Percentiles rank a stretch among this genome's conserved stretches.
These are phyloP conservation scores for Dipodomys ordii DNA, from an alignment of 2,113 vertebrate genomes.

Conservation along the genomic window DNA sequence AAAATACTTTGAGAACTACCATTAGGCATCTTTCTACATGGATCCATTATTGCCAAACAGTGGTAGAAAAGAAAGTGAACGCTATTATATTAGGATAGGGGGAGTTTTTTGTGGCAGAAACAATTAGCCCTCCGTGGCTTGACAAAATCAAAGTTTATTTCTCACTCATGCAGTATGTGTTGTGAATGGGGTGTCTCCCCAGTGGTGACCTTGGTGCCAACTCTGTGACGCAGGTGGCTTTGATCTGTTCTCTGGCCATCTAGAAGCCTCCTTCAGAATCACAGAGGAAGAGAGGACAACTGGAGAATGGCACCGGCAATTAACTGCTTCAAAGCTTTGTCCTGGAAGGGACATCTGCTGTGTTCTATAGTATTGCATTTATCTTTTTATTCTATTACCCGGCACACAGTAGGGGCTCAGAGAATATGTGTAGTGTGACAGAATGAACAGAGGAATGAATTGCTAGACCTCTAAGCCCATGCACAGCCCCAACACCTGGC, in stretches of 20 bases:
- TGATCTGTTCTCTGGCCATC: not conserved
- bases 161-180: fast-evolving
- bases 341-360: not conserved
- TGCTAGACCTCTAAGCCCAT: not conserved
- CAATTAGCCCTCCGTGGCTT: not conserved
- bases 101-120: not conserved
- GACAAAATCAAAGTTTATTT: not conserved
- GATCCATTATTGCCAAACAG: not conserved
- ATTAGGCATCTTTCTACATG: not conserved
- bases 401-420: not conserved
- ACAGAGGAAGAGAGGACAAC: not conserved
- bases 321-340: not conserved
- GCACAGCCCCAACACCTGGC: not conserved
- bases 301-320: not conserved
- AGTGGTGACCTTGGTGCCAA: too few relatives aligned
- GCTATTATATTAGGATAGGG: not conserved
- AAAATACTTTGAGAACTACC: not conserved
- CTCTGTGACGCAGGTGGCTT: not conserved
- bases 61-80: not conserved
- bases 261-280: not conserved
- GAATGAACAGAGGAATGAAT: not conserved
- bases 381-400: not conserved
- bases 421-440: not conserved
- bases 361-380: not conserved
- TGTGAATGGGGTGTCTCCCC: too few relatives aligned